Evolutionary conservation across 2,888 invertebrate genomes (phyloP), one percentile per base, ranked within the genome.

Genomic region (Scaptomyza parva): DNA sequence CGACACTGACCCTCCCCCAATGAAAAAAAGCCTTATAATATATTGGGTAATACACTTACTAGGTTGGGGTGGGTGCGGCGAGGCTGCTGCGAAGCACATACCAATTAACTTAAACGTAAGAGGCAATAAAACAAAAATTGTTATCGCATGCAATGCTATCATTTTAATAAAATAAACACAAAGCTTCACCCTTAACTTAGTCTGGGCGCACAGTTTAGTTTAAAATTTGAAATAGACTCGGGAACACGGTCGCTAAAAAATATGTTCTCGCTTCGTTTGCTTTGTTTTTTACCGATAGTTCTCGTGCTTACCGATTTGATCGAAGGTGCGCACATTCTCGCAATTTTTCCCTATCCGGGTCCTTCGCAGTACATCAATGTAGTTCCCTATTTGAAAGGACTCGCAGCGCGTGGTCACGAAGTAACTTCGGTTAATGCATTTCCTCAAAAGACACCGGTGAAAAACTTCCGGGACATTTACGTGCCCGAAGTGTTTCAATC

Each of bases 321-420:
- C 9, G 66, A 86, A n/a, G 45, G 68, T 14, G 89, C 77, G 1
- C 78, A 84, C 14, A 88, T 88, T 14, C 39, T 88, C n/a, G 87
- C 86, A 0, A 28, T 88, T 33, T 89, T 89, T 61, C 87, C 88
- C 0, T 88, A 62, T 65, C 78, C 89, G 3, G 89, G 88, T 2
- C 89, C 89, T 4, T 89, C 89, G 14, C 90, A 89, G 28, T 91
- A 91, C 55, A 88, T 91, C 3, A 80, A 90, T 45, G 90, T 78
- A 1, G 40, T 82, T 40, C 72, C 90, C 0, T 73, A 90, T 43
- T 68, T 91, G 33, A 89, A 88, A 37, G 87, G 70, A 2, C 76
- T 92, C 2, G 91, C 90, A 0, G 70, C 79, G 1, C 78, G 88
- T 1, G 92, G 92, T 0, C 92, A 92, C 63, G 78, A 92, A 12